These are phyloP conservation scores for Hemithea aestivaria DNA, from an alignment of 2,888 invertebrate genomes.

Conservation along the genomic window DNA sequence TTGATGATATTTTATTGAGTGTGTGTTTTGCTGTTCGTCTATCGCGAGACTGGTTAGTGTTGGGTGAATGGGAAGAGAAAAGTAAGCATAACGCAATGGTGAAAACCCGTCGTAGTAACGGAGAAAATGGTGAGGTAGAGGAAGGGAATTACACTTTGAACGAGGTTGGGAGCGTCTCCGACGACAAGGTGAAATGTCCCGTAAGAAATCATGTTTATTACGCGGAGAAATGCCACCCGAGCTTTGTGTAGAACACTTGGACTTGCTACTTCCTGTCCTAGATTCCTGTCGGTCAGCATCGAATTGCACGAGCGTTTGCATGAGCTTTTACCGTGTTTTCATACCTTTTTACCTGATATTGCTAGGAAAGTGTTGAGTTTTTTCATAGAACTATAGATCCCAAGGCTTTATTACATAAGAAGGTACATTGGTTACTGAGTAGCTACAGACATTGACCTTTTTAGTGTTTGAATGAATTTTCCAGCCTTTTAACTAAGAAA, in stretches of 20 bases:
- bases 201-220: constrained; percentile 44
- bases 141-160: constrained; percentile 70
- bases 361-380: too few species aligned
- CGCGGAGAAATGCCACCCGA: constrained; percentile 38
- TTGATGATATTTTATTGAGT: constrained; percentile 43
- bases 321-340: constrained; percentile 43
- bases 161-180: constrained; percentile 71
- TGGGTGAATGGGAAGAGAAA: constrained; percentile 53
- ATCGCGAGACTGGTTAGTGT: constrained; percentile 54
- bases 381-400: too few species aligned
- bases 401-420: too few species aligned
- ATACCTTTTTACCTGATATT: too few species aligned
- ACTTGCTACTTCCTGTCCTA: constrained; percentile 54
- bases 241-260: constrained; percentile 46
- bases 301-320: constrained; percentile 57
- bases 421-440: too few species aligned
- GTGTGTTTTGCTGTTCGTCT: constrained; percentile 44
- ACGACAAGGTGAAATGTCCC: constrained; percentile 70
- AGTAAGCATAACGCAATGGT: constrained; percentile 67
- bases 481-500: too few species aligned
- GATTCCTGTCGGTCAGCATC: constrained; percentile 41
- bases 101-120: constrained; percentile 78
- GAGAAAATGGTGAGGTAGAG: constrained; percentile 74
- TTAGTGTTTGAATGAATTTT: too few species aligned
- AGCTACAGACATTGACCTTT: too few species aligned